phyloP scores from a whole-genome alignment of 1,140 invertebrate genomes.

The Acromyrmex charruanus region DNA sequence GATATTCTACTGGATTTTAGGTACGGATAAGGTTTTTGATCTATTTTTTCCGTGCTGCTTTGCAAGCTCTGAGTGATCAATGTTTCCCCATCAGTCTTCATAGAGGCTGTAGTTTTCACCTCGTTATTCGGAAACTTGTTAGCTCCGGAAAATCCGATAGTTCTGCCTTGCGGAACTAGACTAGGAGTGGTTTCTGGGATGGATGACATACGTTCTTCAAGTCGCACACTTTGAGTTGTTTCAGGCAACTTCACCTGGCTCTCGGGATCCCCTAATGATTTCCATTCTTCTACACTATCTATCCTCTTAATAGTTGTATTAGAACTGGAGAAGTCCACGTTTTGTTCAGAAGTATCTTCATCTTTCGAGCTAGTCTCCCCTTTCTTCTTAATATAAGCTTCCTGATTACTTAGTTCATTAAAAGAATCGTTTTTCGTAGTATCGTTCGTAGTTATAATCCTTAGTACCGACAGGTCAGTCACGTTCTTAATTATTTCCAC shows the following conservation, averaged over 20 bases:
- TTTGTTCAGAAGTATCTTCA: neutral
- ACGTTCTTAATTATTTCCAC: slow-evolving; percentile 78
- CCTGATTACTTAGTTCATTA: neutral
- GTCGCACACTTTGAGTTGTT: neutral
- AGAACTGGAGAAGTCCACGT: neutral
- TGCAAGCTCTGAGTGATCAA: neutral
- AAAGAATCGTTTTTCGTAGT: neutral
- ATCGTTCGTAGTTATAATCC: slow-evolving; percentile 62
- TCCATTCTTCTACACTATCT: neutral
- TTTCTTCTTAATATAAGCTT: neutral
- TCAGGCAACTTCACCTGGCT: neutral
- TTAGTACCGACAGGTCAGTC: slow-evolving; percentile 67
- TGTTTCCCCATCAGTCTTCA: neutral
- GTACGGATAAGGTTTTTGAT: slow-evolving; percentile 70
- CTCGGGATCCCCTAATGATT: neutral
- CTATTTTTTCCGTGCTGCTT: slow-evolving; percentile 45
- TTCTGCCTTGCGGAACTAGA: slow-evolving; percentile 75
- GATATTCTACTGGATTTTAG: slow-evolving; percentile 9
- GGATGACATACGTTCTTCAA: slow-evolving; percentile 1
- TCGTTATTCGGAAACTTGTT: slow-evolving; percentile 70
- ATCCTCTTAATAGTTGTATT: neutral
- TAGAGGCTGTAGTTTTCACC: slow-evolving; percentile 56
- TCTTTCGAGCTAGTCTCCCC: neutral
- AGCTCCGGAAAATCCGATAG: slow-evolving; percentile 74
- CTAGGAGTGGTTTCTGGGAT: slow-evolving; percentile 25